A percentile compares a stretch with the other conserved stretches of the same genome.
Evolutionary conservation across 2,113 vertebrate genomes (phyloP).

Genomic region (Connochaetes taurinus): DNA sequence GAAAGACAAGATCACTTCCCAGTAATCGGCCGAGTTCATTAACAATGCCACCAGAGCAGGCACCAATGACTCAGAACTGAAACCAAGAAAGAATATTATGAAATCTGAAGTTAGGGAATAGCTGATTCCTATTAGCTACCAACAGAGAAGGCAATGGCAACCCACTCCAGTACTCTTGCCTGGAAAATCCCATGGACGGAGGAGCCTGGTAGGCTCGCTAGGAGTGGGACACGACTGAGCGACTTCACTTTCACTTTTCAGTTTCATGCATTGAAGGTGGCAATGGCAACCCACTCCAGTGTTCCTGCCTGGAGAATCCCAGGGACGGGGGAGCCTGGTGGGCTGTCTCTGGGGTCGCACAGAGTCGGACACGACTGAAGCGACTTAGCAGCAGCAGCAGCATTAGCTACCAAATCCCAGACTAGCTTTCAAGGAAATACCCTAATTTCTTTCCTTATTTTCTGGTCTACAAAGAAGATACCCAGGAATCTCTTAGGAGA

Average conservation of each 20-base stretch:
- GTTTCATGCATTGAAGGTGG: too few relatives aligned
- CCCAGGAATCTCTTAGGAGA: neutral
- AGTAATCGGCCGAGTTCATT: neutral
- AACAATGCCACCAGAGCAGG: neutral
- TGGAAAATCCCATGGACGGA: too few relatives aligned
- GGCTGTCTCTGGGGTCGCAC: too few relatives aligned
- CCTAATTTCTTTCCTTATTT: neutral
- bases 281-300: too few relatives aligned
- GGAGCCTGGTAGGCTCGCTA: too few relatives aligned
- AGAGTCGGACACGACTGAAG: too few relatives aligned
- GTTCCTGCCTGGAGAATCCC: too few relatives aligned
- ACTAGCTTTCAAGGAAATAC: neutral
- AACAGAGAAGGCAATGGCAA: neutral
- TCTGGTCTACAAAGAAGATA: neutral
- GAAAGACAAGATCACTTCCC: slow-evolving; percentile 5
- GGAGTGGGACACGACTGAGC: too few relatives aligned
- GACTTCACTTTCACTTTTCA: too few relatives aligned
- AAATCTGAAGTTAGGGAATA: slow-evolving; percentile 7
- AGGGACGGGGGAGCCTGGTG: too few relatives aligned
- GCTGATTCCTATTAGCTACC: neutral
- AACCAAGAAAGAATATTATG: neutral
- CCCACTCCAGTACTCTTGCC: too few relatives aligned
- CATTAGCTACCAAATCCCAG: neutral
- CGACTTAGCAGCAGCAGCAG: neutral
- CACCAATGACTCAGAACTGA: neutral